Evolutionary conservation across 35 echinoderm and acorn worm species (phyloP).

Genomic region (Strongylocentrotus purpuratus): DNA sequence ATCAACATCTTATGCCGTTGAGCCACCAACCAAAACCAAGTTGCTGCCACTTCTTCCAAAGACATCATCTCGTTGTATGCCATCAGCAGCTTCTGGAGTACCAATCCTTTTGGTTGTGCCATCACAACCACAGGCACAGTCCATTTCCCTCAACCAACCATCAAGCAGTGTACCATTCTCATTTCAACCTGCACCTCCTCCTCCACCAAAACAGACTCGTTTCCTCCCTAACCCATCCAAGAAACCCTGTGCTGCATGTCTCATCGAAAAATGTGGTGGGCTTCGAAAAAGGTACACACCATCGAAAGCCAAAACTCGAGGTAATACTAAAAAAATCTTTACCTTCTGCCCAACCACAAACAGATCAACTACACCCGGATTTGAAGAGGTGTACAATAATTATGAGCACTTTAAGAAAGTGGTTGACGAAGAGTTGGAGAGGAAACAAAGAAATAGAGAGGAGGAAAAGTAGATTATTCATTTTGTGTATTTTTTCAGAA

Average conservation of each 20-base stretch:
- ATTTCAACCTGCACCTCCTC: conserved; percentile 51
- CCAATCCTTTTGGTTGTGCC: conserved; percentile 69
- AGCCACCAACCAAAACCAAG: not conserved
- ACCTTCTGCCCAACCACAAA: conserved; percentile 56
- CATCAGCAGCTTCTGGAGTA: not conserved
- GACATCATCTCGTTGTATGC: not conserved
- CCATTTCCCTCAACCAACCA: conserved; percentile 47
- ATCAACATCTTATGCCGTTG: conserved; percentile 19
- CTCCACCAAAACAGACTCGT: conserved; percentile 39
- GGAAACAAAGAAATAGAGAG: conserved; percentile 7
- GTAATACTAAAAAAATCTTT: conserved; percentile 57
- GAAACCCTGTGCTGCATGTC: conserved; percentile 70
- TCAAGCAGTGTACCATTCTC: conserved; percentile 57
- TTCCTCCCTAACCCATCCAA: conserved; percentile 52
- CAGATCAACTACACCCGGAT: conserved; percentile 47
- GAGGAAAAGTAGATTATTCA: conserved; percentile 6
- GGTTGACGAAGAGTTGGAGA: conserved; percentile 51
- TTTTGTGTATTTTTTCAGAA: not conserved
- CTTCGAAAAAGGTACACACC: conserved; percentile 57
- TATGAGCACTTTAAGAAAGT: conserved; percentile 54
- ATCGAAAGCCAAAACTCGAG: conserved; percentile 50
- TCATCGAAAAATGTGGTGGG: conserved; percentile 59
- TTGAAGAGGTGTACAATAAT: conserved; percentile 35
- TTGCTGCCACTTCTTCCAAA: not conserved
- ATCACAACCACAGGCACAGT: conserved; percentile 60